Evolutionary conservation across 2,113 vertebrate genomes (phyloP), one percentile per base, ranked within the genome.

Genomic region (Malurus alboscapulatus): DNA sequence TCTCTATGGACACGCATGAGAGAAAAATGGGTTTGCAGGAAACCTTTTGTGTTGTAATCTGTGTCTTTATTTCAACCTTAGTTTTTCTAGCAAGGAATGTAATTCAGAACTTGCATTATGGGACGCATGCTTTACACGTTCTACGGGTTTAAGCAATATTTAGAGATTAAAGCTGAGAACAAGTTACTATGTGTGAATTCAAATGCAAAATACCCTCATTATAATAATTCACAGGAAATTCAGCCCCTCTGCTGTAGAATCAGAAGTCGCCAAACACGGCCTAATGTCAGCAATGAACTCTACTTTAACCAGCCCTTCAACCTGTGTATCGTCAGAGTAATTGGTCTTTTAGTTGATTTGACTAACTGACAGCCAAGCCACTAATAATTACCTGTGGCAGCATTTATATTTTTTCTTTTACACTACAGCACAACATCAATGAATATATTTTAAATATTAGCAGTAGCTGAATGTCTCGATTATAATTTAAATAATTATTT

Each of bases 301-400:
- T 96, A 95, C 95, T 98, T 97, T 97, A 98, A 98, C 98, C 98
- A 98, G 97, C 97, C 98, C 97, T 97, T 94, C 97, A 98, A 98
- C 97, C 98, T 98, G 98, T 94, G 95, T 98, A 97, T 98, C 95
- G 36, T 98, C 97, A 97, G 93, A 98, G 96, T 98, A 98, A 99
- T 98, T 98, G 98, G 97, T 91, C 98, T 98, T 98, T 98, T 98
- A 97, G 97, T 97, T 98, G 98, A 98, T 98, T 98, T 97, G 97
- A 98, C 97, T 97, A 97, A 94, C 97, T 97, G 97, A 98, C 98
- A 98, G 96, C 94, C 94, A 98, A 96, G 90, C 84, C 94, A 96
- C 94, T 98, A 95, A 97, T 98, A 98, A 98, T 98, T 97, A 98
- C 95, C 96, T 96, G 87, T 97, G 97, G 95, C 98, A 98, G 97